Conservation (phyloP, 2,113 vertebrate species). For the Zootoca vivipara region DNA sequence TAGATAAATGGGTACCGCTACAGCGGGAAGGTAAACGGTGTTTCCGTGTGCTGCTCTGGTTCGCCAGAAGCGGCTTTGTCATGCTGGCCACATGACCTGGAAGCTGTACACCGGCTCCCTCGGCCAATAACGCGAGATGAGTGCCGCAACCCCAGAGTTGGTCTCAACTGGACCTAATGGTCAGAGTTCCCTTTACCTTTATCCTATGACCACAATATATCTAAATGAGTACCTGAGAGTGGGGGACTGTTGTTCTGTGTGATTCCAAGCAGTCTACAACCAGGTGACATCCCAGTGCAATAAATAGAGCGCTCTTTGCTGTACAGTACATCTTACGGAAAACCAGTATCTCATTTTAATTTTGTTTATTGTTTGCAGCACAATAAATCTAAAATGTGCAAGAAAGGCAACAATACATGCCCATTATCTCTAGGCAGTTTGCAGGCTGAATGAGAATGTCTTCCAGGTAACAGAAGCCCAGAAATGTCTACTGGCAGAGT, state of each 20-base stretch:
- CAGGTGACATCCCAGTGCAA: neutral
- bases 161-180: too few relatives aligned
- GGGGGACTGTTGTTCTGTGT: neutral
- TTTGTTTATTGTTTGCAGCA: constrained; percentile 29
- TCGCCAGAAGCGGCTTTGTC: too few relatives aligned
- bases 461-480: constrained; percentile 46
- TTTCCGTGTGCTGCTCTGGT: too few relatives aligned
- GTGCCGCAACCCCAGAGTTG: too few relatives aligned
- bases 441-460: constrained; percentile 25
- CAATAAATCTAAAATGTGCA: constrained; percentile 42
- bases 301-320: constrained; percentile 10
- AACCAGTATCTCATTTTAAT: neutral
- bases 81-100: too few relatives aligned
- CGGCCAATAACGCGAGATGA: too few relatives aligned
- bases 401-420: constrained; percentile 38
- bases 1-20: too few relatives aligned
- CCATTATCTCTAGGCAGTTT: constrained; percentile 19
- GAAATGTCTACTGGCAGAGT: constrained; percentile 56
- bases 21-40: too few relatives aligned
- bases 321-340: constrained; percentile 15
- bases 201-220: neutral
- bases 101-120: too few relatives aligned
- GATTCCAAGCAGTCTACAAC: neutral
- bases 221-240: neutral
- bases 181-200: too few relatives aligned